A percentile compares a stretch with the other conserved stretches of the same genome.
These are phyloP conservation scores for Lateolabrax maculatus DNA, from an alignment of 2,797 vertebrate genomes.

Conservation along the genomic window DNA sequence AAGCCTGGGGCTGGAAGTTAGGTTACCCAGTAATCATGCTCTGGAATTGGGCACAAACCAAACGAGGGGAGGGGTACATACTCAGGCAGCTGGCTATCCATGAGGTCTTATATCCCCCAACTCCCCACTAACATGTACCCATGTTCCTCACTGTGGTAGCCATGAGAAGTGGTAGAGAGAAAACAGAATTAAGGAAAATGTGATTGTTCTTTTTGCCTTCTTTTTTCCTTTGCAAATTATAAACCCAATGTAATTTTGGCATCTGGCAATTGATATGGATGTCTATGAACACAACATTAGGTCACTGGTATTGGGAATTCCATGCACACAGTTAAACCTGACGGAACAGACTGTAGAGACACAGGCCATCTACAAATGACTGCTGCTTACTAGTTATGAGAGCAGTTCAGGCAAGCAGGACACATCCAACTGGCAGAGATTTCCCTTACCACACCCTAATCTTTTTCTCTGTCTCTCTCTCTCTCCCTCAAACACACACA, in stretches of 20 bases:
- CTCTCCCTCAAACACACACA: not conserved
- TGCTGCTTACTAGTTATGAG: slow-evolving; percentile 61
- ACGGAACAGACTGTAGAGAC: slow-evolving; percentile 40
- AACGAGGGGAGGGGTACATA: not conserved
- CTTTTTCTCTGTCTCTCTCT: slow-evolving; percentile 48
- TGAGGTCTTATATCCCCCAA: slow-evolving; percentile 19
- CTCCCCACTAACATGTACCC: slow-evolving; percentile 10
- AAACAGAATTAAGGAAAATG: slow-evolving; percentile 14
- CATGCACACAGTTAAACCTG: slow-evolving; percentile 26
- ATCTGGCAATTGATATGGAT: slow-evolving; percentile 28
- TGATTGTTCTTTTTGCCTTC: not conserved
- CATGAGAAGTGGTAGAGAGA: not conserved
- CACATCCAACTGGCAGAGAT: slow-evolving; percentile 78
- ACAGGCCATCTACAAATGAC: slow-evolving; percentile 54
- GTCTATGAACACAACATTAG: slow-evolving; percentile 21
- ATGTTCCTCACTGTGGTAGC: slow-evolving; percentile 1
- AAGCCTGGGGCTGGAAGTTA: slow-evolving; percentile 31
- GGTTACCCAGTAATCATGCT: slow-evolving; percentile 42
- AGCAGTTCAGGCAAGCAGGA: slow-evolving; percentile 71
- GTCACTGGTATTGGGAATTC: slow-evolving; percentile 21
- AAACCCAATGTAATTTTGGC: slow-evolving; percentile 28
- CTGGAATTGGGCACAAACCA: slow-evolving; percentile 29
- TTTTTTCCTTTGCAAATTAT: slow-evolving; percentile 5
- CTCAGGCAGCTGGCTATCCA: slow-evolving; percentile 25
- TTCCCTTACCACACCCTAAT: slow-evolving; percentile 82